Base-by-base conservation (phyloP, 2,888 invertebrate species). In the Tiliacea citrago region DNA sequence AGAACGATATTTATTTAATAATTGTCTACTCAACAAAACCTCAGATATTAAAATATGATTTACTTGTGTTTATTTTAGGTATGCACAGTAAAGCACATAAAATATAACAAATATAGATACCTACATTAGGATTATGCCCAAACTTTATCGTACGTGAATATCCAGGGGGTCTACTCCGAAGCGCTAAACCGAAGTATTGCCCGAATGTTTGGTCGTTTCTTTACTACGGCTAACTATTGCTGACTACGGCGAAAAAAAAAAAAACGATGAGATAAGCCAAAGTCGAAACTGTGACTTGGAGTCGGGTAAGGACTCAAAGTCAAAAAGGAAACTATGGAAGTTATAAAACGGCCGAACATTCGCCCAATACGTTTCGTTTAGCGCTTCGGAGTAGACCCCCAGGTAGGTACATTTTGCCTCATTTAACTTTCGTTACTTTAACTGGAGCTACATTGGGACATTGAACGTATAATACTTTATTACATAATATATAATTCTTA, bases 391-490 rank as follows among this genome's bases (percentile, higher is more conserved):
- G n/a, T n/a, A n/a, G n/a, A n/a, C n/a, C n/a, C n/a, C n/a, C n/a
- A n/a, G n/a, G n/a, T n/a, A n/a, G 35, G 35, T 13, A 42, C 18
- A 51, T 35, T n/a, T 68, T 35, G 21, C 39, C 45, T n/a, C 1
- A n/a, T 16, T 47, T 39, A 24, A 68, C 10, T 47, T 42, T 42
- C 13, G 5, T 16, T 67, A 29, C 16, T 35, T 24, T 18, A 75
- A 58, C 82, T 79, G 82, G 63, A 75, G 58, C 35, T 81, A 60
- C 4, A 13, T 68, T 68, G 49, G 55, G 68, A 49, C 24, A 13
- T 49, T 24, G n/a, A 2, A 49, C 42, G 10, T 29, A n/a, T 9
- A 12, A 55, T 71, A 71, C 7, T 45, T n/a, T 35, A 75, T 13
- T 68, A 13, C 0, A 18, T 24, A 51, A 45, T 60, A 47, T 18